Conservation (phyloP, 2,797 vertebrate species). For the Urophycis tenuis region DNA sequence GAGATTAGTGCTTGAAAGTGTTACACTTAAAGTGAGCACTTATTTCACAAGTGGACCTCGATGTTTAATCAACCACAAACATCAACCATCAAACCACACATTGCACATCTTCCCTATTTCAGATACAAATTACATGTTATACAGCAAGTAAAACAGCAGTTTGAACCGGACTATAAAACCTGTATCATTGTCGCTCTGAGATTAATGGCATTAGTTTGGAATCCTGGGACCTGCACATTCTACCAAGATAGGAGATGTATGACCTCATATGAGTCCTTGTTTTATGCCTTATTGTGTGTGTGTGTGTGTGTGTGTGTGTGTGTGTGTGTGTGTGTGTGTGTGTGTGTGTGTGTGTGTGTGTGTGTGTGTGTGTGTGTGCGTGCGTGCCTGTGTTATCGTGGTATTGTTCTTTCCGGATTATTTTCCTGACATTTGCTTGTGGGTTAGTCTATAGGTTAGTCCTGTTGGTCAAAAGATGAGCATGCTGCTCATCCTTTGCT, state of each 20-base stretch:
- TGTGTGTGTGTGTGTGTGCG: no score
- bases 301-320: no score
- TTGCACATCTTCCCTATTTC: no score
- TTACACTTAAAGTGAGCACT: no score
- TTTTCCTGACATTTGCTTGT: conserved; percentile 67
- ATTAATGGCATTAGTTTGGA: neutral
- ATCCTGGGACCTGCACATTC: neutral
- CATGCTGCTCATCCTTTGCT: conserved; percentile 6
- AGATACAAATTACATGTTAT: no score
- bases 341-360: no score
- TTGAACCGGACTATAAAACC: neutral
- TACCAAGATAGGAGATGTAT: no score
- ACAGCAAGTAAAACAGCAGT: no score
- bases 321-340: no score
- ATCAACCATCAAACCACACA: no score
- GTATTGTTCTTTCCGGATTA: conserved; percentile 35
- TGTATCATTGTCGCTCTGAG: neutral
- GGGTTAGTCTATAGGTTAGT: conserved; percentile 45
- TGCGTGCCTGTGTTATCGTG: neutral
- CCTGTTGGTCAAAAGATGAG: conserved; percentile 31
- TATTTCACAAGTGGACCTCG: no score
- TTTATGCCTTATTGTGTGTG: neutral
- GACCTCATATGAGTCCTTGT: neutral
- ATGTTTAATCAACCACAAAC: neutral
- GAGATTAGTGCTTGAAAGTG: no score